Base-by-base conservation (phyloP, 1,140 invertebrate species). In the Saxidomus purpurata region DNA sequence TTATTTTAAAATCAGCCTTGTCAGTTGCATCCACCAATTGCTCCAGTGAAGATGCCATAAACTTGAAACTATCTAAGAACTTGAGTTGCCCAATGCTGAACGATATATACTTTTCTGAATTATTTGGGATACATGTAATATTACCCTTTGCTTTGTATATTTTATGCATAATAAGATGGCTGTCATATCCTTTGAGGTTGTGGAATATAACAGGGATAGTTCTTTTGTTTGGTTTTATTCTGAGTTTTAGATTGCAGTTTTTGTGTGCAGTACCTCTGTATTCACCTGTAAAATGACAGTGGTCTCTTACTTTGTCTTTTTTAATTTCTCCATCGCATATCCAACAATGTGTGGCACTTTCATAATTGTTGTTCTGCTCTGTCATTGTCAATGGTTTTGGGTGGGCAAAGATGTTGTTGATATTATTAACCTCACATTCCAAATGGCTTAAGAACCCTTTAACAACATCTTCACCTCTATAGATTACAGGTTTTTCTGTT, bases 191-290 rank as follows among this genome's bases (percentile, higher is more conserved):
- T 43, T 52, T 67, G n/a, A 90, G 40, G 40, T 89, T 89, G n/a
- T 89, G 81, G 31, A 84, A 83, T 9, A 84, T 19, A 47, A 83
- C 80, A 9, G 87, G 80, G 15, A 89, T 28, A 9, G 25, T 74
- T n/a, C 28, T 79, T 55, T 80, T 80, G 0, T 25, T 40, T 55
- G 74, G 40, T 11, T 90, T 52, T 15, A 80, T 22, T 79, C 47
- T 55, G 15, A 77, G 76, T 47, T 85, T 89, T 13, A 89, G 31
- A 52, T 90, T 90, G 28, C 86, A 90, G 17, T 34, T 3, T 9
- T 61, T 36, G 59, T 81, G 69, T 28, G 84, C 91, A 22, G 91
- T 86, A 0, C 88, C 90, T 36, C 91, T 31, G 55, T 79, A 92
- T 71, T 89, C 79, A 43, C 83, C 83, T 0, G 40, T 87, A n/a